Conservation (phyloP, 1,140 invertebrate species). For the Drosophila azteca region DNA sequence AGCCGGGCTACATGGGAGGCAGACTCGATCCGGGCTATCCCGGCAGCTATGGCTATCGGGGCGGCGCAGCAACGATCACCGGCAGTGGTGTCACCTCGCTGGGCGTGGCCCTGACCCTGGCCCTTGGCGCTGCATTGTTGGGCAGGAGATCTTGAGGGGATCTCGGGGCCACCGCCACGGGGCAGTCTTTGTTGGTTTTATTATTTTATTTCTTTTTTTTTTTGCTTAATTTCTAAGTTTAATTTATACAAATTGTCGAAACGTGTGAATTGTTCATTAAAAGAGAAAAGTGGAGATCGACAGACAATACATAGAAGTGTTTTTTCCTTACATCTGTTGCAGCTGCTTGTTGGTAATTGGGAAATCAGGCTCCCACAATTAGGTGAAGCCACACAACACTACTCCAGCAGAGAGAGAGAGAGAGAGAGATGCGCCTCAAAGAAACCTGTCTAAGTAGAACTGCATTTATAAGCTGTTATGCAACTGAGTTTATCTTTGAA, state of each 20-base stretch:
- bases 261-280: slow-evolving; percentile 47
- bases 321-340: background rate
- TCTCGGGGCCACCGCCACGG: slow-evolving; percentile 1
- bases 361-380: background rate
- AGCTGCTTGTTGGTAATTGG: background rate
- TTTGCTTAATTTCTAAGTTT: slow-evolving; percentile 56
- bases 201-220: slow-evolving; percentile 29
- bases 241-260: slow-evolving; percentile 59
- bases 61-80: background rate
- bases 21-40: slow-evolving; percentile 38
- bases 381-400: background rate
- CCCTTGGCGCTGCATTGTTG: slow-evolving; percentile 18
- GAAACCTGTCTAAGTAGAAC: no score
- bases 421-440: no score
- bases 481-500: no score
- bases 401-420: no score
- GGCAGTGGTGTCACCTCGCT: background rate
- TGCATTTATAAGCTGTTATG: background rate
- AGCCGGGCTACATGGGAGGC: slow-evolving; percentile 41
- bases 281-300: slow-evolving; percentile 16
- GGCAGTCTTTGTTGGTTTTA: slow-evolving; percentile 1
- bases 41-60: slow-evolving; percentile 51
- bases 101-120: slow-evolving; percentile 16
- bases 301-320: slow-evolving; percentile 3
- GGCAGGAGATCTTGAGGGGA: slow-evolving; percentile 31